Conservation (phyloP, 2,888 invertebrate species). For the Alloscopus bannaensis region DNA sequence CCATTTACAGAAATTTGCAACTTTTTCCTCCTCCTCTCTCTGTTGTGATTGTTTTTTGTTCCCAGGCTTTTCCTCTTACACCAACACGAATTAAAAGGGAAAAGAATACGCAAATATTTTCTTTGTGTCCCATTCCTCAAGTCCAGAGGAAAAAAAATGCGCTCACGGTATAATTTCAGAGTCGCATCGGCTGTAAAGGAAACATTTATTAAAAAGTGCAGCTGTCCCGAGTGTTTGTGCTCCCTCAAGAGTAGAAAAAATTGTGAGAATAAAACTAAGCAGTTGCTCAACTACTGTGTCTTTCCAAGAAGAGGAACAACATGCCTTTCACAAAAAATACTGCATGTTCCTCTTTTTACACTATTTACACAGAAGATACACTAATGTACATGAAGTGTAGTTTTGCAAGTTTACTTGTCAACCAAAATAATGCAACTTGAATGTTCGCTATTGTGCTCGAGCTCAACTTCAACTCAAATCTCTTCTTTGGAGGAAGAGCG, state of each 20-base stretch:
- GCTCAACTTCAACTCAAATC: too few relatives aligned
- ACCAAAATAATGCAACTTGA: constrained; percentile 21
- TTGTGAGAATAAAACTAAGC: not conserved
- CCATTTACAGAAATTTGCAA: constrained; percentile 4
- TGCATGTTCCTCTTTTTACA: not conserved
- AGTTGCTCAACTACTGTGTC: constrained; percentile 31
- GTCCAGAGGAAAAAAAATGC: not conserved
- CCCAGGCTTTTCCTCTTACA: too few relatives aligned
- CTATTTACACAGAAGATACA: not conserved
- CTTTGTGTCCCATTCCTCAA: not conserved
- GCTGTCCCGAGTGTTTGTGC: constrained; percentile 12
- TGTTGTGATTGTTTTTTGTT: too few relatives aligned
- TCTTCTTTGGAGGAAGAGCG: not conserved
- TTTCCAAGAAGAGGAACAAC: constrained; percentile 5
- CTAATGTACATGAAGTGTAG: too few relatives aligned
- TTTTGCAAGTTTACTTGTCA: constrained; percentile 32
- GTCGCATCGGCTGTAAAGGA: too few relatives aligned
- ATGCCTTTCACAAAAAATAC: constrained; percentile 15
- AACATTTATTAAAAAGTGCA: not conserved
- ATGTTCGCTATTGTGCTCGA: constrained; percentile 22
- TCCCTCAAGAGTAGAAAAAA: constrained; percentile 12
- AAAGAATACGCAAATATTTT: not conserved
- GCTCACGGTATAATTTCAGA: not conserved
- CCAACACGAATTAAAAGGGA: too few relatives aligned
- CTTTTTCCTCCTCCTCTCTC: constrained; percentile 1